These are phyloP conservation scores for Drosophila pachea DNA, from an alignment of 1,140 invertebrate genomes.

Conservation along the genomic window DNA sequence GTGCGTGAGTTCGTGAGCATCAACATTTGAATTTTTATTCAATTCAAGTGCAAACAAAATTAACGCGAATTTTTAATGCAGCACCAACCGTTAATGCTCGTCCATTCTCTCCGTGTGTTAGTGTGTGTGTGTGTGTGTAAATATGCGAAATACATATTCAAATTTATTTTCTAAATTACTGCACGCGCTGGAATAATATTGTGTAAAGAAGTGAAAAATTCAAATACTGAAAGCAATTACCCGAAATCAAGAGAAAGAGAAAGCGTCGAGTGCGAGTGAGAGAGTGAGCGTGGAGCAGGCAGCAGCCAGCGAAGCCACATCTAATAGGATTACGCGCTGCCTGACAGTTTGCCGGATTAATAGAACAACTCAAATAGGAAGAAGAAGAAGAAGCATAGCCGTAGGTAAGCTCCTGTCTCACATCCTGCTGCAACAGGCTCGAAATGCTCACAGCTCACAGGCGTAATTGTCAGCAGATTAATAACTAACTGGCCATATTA, in stretches of 20 bases:
- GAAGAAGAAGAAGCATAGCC: slow-evolving; percentile 7
- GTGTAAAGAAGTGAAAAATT: slow-evolving; percentile 51
- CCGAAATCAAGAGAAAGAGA: slow-evolving; percentile 1
- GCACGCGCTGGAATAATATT: slow-evolving; percentile 73
- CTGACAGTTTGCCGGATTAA: slow-evolving; percentile 46
- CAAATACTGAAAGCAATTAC: slow-evolving; percentile 32
- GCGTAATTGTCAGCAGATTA: not conserved
- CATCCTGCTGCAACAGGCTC: not conserved
- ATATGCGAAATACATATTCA: slow-evolving; percentile 71
- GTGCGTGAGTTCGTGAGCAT: slow-evolving; percentile 25
- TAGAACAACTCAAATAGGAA: slow-evolving; percentile 31
- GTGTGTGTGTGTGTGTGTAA: slow-evolving; percentile 46
- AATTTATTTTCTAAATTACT: slow-evolving; percentile 68
- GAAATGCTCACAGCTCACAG: not conserved
- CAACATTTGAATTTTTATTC: slow-evolving; percentile 70
- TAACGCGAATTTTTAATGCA: slow-evolving; percentile 36
- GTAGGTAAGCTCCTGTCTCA: slow-evolving; percentile 19
- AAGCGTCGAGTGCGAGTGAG: not conserved
- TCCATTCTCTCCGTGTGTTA: not conserved
- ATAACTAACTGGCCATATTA: slow-evolving; percentile 22
- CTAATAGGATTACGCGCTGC: slow-evolving; percentile 39
- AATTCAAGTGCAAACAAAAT: slow-evolving; percentile 69
- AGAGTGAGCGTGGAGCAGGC: not conserved
- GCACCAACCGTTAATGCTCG: slow-evolving; percentile 31
- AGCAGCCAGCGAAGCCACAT: slow-evolving; percentile 28